Evolutionary conservation across 2,888 invertebrate genomes (phyloP), one percentile per base, ranked within the genome.

Genomic region (Drosophila kambysellisi): DNA sequence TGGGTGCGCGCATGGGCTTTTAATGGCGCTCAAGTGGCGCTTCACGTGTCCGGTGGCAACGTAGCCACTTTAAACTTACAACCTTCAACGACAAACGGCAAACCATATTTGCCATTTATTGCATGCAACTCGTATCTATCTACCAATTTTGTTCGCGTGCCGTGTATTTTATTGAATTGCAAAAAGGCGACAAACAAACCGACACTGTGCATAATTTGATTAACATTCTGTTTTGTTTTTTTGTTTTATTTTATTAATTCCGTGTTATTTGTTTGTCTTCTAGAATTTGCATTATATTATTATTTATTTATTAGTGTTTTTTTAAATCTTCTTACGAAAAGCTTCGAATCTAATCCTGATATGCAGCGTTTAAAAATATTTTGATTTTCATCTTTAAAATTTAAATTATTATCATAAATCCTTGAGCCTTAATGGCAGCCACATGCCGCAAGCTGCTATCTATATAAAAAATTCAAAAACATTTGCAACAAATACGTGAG

Each of bases 41-140:
- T 62, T 83, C 74, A 76, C 77, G 81, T 88, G 86, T 59, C 62
- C 74, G 48, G 41, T 50, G 30, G 59, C 65, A 57, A 67, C 74
- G 50, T 41, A 58, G n/a, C 35, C 29, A 51, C 68, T 70, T 83
- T 62, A 78, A 79, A 69, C 74, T 69, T 74, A 64, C 59, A 71
- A 53, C 56, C 78, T 56, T 43, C 63, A 66, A 63, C 37, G 46
- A 51, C 37, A 48, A 32, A 32, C 41, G 8, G 11, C 48, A 51
- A 37, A 52, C 39, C 64, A 58, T 53, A 48, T 65, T 5, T 65
- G 43, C 2, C 29, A 50, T 30, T 30, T 35, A 53, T 39, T 59
- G 60, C 46, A 35, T 41, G 29, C 30, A 59, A 20, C 9, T 17
- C 33, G 9, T 39, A 17, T 29, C 43, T 43, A 41, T 17, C 39